A percentile compares a stretch with the other conserved stretches of the same genome.
Conservation (phyloP, 2,113 vertebrate species). For the Nyctibius bracteatus region DNA sequence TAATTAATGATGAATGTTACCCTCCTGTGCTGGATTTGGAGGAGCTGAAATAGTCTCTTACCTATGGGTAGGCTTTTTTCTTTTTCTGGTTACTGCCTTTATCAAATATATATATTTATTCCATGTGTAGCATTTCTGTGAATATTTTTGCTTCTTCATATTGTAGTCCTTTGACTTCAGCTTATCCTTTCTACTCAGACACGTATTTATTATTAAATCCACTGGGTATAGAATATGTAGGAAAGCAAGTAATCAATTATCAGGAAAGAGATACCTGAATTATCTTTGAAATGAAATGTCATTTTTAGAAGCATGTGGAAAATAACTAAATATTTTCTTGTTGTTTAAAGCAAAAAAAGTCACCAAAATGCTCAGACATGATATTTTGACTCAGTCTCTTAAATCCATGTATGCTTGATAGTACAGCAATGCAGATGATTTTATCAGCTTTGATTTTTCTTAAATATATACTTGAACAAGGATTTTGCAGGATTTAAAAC, state of each 20-base stretch:
- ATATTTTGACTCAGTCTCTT: background rate
- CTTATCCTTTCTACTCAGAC: background rate
- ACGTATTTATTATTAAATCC: background rate
- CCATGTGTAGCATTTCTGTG: background rate
- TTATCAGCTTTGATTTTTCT: background rate
- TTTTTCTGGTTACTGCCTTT: conserved; percentile 18
- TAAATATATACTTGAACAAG: background rate
- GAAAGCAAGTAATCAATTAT: background rate
- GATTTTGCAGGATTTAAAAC: background rate
- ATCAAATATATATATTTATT: conserved; percentile 14
- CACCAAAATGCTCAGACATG: background rate
- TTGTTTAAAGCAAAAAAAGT: background rate
- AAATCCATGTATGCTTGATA: background rate
- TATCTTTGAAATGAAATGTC: background rate
- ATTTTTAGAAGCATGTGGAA: background rate
- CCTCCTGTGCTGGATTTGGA: conserved; percentile 19
- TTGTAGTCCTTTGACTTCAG: background rate
- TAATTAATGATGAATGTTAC: conserved; percentile 51
- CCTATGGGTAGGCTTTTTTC: background rate
- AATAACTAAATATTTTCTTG: background rate
- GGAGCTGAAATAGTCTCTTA: conserved; percentile 27
- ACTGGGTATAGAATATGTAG: background rate
- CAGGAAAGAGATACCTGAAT: background rate
- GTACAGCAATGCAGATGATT: background rate
- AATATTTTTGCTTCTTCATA: background rate